A percentile compares a stretch with the other conserved stretches of the same genome.
These are phyloP conservation scores for Phylloscopus collybita DNA, from an alignment of 2,797 vertebrate species.

Conservation along the genomic window DNA sequence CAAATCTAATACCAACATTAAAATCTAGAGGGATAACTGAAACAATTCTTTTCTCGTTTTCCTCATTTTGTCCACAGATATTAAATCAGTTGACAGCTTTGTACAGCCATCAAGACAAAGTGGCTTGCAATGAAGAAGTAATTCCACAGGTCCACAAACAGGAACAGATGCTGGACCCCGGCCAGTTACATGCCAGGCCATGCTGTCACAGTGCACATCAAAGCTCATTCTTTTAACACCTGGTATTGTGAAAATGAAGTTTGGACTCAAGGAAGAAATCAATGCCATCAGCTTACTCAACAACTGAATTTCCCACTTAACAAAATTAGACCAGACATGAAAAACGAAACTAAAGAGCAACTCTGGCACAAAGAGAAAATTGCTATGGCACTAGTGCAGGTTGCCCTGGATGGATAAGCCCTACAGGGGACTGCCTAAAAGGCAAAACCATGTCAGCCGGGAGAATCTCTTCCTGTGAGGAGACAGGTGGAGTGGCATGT, in stretches of 20 bases:
- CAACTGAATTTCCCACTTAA: not conserved
- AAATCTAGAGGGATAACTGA: not conserved
- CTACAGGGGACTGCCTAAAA: not conserved
- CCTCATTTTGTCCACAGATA: not conserved
- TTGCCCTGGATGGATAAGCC: accelerated
- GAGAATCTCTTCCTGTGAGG: not conserved
- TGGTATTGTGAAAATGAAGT: not conserved
- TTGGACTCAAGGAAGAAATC: not conserved
- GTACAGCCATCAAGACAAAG: not conserved
- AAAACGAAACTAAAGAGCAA: accelerated
- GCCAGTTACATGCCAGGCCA: accelerated
- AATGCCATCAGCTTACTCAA: not conserved
- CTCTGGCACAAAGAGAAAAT: accelerated
- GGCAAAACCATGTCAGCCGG: not conserved
- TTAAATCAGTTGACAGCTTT: not conserved
- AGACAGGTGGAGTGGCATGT: accelerated
- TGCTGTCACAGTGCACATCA: accelerated
- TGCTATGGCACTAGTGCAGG: accelerated
- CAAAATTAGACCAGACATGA: not conserved
- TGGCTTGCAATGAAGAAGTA: not conserved
- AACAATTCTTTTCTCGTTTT: not conserved
- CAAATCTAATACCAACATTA: not conserved
- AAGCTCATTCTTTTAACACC: not conserved
- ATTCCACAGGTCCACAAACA: not conserved
- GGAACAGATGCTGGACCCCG: not conserved